Evolutionary conservation across 2,888 invertebrate genomes (phyloP).

Genomic region (Priocnemis perturbator): DNA sequence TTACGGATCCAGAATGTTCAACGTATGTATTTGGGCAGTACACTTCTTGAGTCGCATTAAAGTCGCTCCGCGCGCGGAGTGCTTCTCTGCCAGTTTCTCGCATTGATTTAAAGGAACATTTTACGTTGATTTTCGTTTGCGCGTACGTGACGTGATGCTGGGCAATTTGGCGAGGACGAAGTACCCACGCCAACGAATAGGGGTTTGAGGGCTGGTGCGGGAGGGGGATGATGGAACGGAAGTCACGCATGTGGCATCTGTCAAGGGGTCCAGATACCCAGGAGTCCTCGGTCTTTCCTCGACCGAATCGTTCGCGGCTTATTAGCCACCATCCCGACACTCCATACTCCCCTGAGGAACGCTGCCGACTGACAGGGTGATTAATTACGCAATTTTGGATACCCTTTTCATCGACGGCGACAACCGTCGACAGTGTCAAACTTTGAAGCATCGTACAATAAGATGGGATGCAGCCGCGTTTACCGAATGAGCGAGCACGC

Average conservation of each 20-base stretch:
- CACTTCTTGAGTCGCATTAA: too few relatives aligned
- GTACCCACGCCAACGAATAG: too few relatives aligned
- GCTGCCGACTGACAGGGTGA: conserved; percentile 6
- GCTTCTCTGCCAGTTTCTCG: too few relatives aligned
- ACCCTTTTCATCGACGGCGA: conserved; percentile 12
- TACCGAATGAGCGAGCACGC: conserved; percentile 8
- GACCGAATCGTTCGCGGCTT: conserved; percentile 54
- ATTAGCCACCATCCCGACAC: conserved; percentile 45
- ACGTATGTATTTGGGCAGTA: too few relatives aligned
- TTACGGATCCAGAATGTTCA: too few relatives aligned
- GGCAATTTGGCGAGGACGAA: too few relatives aligned
- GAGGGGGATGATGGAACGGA: conserved; percentile 47
- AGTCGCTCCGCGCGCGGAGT: too few relatives aligned
- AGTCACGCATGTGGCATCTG: conserved; percentile 51
- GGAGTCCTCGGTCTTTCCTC: conserved; percentile 43
- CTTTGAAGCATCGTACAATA: too few relatives aligned
- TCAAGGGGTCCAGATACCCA: conserved; percentile 49
- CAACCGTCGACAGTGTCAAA: conserved; percentile 4
- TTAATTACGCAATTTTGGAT: conserved; percentile 32
- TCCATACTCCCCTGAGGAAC: conserved; percentile 15
- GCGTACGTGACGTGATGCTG: too few relatives aligned
- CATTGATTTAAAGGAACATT: too few relatives aligned
- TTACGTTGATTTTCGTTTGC: too few relatives aligned
- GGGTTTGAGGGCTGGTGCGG: conserved; percentile 19
- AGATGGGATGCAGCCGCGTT: not conserved